Evolutionary conservation across 2,888 invertebrate species (phyloP).

Genomic region (Shargacucullia verbasci): DNA sequence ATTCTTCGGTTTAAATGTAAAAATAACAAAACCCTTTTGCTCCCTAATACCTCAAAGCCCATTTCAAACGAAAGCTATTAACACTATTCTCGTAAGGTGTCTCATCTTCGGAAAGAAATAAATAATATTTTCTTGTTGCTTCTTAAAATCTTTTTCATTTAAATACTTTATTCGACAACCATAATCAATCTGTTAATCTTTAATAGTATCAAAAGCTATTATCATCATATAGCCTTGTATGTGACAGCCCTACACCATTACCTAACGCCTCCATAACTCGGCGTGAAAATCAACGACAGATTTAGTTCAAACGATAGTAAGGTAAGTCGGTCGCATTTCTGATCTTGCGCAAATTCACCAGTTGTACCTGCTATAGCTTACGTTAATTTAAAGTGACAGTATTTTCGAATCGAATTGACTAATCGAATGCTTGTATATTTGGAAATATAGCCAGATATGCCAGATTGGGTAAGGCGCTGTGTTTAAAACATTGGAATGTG

Average conservation of each 20-base stretch:
- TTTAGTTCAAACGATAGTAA: constrained; percentile 64
- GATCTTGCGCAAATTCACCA: constrained; percentile 57
- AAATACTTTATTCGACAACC: too few species aligned
- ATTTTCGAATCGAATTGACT: constrained; percentile 35
- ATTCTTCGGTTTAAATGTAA: too few species aligned
- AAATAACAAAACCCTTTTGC: too few species aligned
- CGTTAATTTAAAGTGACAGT: constrained; percentile 43
- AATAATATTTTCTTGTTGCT: too few species aligned
- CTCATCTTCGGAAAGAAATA: too few species aligned
- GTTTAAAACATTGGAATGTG: too few species aligned
- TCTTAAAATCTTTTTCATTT: too few species aligned
- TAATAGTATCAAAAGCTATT: constrained; percentile 11
- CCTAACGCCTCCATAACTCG: constrained; percentile 45
- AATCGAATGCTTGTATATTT: constrained; percentile 35
- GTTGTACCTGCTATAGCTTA: constrained; percentile 38
- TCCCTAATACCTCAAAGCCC: too few species aligned
- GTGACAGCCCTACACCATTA: constrained; percentile 38
- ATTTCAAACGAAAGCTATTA: too few species aligned
- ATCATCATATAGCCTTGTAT: neutral
- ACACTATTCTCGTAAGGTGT: too few species aligned
- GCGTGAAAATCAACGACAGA: constrained; percentile 65
- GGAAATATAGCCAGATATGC: constrained; percentile 10
- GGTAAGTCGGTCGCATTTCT: constrained; percentile 33
- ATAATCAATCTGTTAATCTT: neutral
- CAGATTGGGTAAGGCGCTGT: constrained; percentile 10